Base-by-base conservation (phyloP, 2,888 invertebrate species). In the Chorisops tibialis region DNA sequence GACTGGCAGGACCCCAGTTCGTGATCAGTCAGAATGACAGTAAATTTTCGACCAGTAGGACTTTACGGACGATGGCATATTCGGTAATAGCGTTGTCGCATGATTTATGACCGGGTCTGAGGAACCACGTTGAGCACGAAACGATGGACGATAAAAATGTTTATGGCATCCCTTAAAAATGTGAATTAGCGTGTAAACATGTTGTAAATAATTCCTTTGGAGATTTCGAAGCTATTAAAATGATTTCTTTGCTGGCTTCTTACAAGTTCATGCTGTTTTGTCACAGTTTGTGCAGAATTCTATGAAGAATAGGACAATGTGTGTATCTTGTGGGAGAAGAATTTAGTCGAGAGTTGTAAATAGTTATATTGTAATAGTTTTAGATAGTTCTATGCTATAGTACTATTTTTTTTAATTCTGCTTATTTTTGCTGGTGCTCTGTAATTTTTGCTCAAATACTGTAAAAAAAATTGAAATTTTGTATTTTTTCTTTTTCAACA, bases 131-230 rank as follows among this genome's bases (percentile, higher is more conserved):
- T 56, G 56, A 43, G 30, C 45, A 56, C 43, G 56, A 35, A 56
- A 56, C 45, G 43, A 43, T 56, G 43, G 45, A 43, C 56, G 56
- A 59, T 59, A 63, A 61, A 63, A 61, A 61, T 61, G 54, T 63
- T 61, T 58, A 58, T 35, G 24, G 21, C 47, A 47, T n/a, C 58
- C 58, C 58, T 63, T 63, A 50, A 59, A 48, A 41, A 45, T 19
- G 63, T 41, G 58, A 61, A 63, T 63, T 61, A 63, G 61, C 63
- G 63, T 61, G 61, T 61, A 63, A 63, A 61, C 58, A 63, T 47
- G 56, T 58, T 45, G 45, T 60, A 56, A 62, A 62, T 54, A 41
- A 39, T 39, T 43, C 21, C n/a, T 19, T 41, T 9, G 41, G 37
- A 47, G 38, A 37, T 18, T 18, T 37, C 45, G 24, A 16, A 16